These are phyloP conservation scores for roundworm (Caenorhabditis elegans) DNA, from an alignment of 1,140 invertebrate genomes.

Conservation along the genomic window DNA sequence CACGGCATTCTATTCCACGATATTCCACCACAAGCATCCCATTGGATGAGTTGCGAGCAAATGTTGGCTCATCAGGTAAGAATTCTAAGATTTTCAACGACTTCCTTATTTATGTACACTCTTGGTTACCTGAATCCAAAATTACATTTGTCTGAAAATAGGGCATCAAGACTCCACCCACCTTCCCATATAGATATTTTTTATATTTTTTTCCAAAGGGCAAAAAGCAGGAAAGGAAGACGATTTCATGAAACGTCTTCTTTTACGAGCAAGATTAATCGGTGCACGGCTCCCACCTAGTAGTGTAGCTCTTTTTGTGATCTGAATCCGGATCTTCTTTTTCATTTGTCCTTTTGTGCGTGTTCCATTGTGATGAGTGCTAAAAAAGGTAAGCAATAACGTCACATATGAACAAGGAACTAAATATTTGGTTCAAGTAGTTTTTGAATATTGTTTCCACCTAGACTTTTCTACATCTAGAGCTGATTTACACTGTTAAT, in stretches of 20 bases:
- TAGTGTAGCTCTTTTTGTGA: not conserved
- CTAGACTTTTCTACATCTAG: no score
- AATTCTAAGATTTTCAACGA: not conserved
- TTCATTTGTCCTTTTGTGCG: not conserved
- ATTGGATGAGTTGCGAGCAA: not conserved
- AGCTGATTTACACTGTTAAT: no score
- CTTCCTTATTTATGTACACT: not conserved
- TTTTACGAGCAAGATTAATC: slow-evolving; percentile 30
- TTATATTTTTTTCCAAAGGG: not conserved
- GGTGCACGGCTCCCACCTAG: not conserved
- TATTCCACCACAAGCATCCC: slow-evolving; percentile 6
- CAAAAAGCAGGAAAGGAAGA: slow-evolving; percentile 10
- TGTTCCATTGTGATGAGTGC: not conserved
- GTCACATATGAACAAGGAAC: no score
- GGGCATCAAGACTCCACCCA: not conserved
- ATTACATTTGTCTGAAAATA: not conserved
- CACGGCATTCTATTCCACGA: not conserved
- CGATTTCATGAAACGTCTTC: slow-evolving; percentile 19
- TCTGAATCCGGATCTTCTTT: not conserved
- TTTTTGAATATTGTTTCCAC: no score
- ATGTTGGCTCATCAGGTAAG: slow-evolving; percentile 9
- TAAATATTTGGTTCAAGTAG: no score
- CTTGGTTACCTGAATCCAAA: not conserved
- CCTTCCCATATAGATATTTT: slow-evolving; percentile 9
- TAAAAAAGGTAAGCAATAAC: not conserved